phyloP scores from a whole-genome alignment of 92 coral and sea anemone species.

The Paragorgia papillata region DNA sequence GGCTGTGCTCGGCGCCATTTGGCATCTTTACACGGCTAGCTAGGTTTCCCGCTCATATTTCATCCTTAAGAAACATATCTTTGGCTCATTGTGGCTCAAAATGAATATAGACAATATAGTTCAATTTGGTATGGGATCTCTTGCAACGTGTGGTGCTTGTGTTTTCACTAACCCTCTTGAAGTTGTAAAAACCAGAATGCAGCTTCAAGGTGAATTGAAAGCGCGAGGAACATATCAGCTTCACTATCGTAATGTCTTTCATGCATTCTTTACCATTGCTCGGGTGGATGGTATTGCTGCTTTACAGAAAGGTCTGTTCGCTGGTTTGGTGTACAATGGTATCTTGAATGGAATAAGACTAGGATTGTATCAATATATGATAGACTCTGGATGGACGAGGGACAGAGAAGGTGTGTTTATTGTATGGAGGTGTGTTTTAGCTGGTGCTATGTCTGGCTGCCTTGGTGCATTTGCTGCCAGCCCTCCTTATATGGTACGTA shows the following conservation, averaged over 20 bases:
- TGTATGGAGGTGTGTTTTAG: slow-evolving; percentile 81
- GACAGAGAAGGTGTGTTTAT: slow-evolving; percentile 74
- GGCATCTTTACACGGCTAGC: no score
- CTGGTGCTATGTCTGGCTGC: slow-evolving; percentile 89
- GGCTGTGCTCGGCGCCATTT: no score
- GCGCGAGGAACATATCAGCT: slow-evolving; percentile 87
- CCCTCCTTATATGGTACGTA: slow-evolving; percentile 86
- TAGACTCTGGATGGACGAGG: slow-evolving; percentile 71
- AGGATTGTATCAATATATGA: slow-evolving; percentile 82
- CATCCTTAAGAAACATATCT: background rate
- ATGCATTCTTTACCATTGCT: slow-evolving; percentile 88
- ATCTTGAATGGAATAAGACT: slow-evolving; percentile 92
- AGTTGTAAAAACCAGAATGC: slow-evolving; percentile 97
- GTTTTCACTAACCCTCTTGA: slow-evolving; percentile 93
- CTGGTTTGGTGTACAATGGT: slow-evolving; percentile 84
- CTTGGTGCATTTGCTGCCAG: slow-evolving; percentile 84
- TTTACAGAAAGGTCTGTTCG: slow-evolving; percentile 85
- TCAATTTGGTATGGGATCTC: slow-evolving; percentile 83
- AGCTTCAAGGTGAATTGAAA: slow-evolving; percentile 88
- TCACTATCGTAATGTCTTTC: slow-evolving; percentile 82
- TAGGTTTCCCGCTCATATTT: no score
- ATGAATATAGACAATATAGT: slow-evolving; percentile 36
- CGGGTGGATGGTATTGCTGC: slow-evolving; percentile 82
- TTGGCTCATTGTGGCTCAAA: no score
- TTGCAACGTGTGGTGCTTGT: slow-evolving; percentile 96